These are phyloP conservation scores for Mormyrus iriodes DNA, from an alignment of 2,113 vertebrate species.

Conservation along the genomic window DNA sequence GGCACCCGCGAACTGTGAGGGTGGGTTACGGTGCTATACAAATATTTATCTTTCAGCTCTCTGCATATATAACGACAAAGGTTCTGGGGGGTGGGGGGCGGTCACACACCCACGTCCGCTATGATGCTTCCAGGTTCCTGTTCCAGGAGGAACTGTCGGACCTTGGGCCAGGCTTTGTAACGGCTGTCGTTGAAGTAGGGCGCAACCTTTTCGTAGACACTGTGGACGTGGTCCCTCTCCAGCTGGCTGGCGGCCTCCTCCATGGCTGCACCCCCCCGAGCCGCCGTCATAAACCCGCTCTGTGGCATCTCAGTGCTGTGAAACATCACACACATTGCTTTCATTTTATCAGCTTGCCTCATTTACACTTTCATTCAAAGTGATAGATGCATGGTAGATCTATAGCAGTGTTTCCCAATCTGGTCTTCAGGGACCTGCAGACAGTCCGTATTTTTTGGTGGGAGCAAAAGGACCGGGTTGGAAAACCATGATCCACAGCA, in stretches of 20 bases:
- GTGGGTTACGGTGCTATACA: neutral
- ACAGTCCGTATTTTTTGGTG: neutral
- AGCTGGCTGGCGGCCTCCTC: conserved; percentile 67
- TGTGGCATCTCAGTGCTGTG: conserved; percentile 40
- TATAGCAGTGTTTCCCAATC: neutral
- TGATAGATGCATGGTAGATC: neutral
- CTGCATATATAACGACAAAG: neutral
- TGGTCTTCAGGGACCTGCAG: neutral
- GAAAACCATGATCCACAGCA: neutral
- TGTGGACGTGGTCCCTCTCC: conserved; percentile 63
- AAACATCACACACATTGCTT: conserved; percentile 4
- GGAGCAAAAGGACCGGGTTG: neutral
- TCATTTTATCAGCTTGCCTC: neutral
- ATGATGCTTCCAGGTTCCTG: conserved; percentile 63
- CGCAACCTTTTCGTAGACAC: conserved; percentile 67
- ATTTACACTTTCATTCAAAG: neutral
- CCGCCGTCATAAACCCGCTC: conserved; percentile 40
- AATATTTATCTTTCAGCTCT: neutral
- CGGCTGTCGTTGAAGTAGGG: conserved; percentile 64
- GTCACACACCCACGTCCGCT: conserved; percentile 62
- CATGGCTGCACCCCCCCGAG: conserved; percentile 49
- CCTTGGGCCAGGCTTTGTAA: conserved; percentile 70
- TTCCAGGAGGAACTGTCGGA: conserved; percentile 66
- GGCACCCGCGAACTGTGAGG: neutral
- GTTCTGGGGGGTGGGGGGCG: neutral